Conservation (phyloP, 1,140 invertebrate genomes). For the Lasioglossum albipes region DNA sequence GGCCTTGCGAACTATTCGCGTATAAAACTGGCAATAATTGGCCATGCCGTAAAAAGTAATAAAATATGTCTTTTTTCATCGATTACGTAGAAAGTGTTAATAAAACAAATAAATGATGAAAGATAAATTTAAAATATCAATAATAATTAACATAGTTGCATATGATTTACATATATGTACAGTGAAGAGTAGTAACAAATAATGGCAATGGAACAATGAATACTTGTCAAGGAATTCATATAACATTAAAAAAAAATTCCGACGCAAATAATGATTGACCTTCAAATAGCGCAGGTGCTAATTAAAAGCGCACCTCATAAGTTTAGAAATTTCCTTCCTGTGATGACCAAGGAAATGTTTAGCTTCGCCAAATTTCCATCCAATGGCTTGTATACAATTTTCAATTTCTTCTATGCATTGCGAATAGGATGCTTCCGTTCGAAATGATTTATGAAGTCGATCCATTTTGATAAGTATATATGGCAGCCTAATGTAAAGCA, state of each 20-base stretch:
- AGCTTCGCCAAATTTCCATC: not conserved
- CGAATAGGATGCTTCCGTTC: conserved; percentile 11
- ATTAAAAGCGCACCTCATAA: conserved; percentile 3
- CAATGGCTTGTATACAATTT: not conserved
- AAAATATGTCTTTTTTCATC: too few relatives aligned
- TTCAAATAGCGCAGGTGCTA: too few relatives aligned
- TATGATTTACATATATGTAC: too few relatives aligned
- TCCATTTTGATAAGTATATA: not conserved
- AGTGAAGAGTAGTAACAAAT: too few relatives aligned
- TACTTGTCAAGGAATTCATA: too few relatives aligned
- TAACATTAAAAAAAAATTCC: too few relatives aligned
- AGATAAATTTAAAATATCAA: too few relatives aligned
- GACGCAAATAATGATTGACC: too few relatives aligned
- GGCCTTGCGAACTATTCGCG: not conserved
- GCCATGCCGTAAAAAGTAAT: not conserved
- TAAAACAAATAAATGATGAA: too few relatives aligned
- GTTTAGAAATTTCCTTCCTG: not conserved
- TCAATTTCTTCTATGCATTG: conserved; percentile 13
- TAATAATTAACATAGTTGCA: too few relatives aligned
- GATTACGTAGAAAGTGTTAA: too few relatives aligned
- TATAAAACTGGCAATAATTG: not conserved
- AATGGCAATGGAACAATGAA: too few relatives aligned
- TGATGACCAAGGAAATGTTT: not conserved
- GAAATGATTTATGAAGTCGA: not conserved
- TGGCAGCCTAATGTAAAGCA: not conserved